Evolutionary conservation across 2,888 invertebrate species (phyloP).

Genomic region (Euplexia lucipara): DNA sequence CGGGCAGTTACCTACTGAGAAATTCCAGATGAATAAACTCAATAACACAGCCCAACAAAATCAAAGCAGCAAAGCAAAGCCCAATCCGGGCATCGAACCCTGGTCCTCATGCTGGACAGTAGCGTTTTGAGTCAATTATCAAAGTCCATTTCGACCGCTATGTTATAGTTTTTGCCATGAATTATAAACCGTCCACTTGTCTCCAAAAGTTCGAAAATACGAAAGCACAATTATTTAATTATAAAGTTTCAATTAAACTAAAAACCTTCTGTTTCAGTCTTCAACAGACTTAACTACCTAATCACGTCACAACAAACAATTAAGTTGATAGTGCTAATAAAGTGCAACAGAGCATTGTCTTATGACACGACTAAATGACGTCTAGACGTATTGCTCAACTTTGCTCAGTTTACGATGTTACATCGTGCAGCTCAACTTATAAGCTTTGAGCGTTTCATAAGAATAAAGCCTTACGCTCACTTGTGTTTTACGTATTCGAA

Average conservation of each 20-base stretch:
- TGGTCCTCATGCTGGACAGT: too few species aligned
- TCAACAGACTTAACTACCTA: slow-evolving; percentile 2
- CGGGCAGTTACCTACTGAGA: too few species aligned
- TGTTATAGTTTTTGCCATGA: too few species aligned
- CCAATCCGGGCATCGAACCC: too few species aligned
- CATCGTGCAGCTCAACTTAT: neutral
- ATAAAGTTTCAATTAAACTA: slow-evolving; percentile 5
- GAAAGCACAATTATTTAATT: neutral
- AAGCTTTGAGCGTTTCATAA: slow-evolving; percentile 21
- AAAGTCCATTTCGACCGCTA: too few species aligned
- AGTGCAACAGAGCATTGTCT: slow-evolving; percentile 39
- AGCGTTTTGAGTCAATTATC: too few species aligned
- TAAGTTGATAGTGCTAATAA: slow-evolving; percentile 30
- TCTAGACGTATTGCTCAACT: slow-evolving; percentile 57
- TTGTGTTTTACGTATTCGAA: too few species aligned
- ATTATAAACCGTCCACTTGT: too few species aligned
- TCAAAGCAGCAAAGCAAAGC: too few species aligned
- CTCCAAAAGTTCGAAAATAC: neutral
- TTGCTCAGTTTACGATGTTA: slow-evolving; percentile 38
- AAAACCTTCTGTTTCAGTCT: neutral
- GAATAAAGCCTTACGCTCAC: neutral
- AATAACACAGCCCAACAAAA: too few species aligned
- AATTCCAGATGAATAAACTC: too few species aligned
- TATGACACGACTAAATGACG: slow-evolving; percentile 39
- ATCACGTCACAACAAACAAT: slow-evolving; percentile 47